Base-by-base conservation (phyloP, 2,888 invertebrate species). In the Macrophya annulata region DNA sequence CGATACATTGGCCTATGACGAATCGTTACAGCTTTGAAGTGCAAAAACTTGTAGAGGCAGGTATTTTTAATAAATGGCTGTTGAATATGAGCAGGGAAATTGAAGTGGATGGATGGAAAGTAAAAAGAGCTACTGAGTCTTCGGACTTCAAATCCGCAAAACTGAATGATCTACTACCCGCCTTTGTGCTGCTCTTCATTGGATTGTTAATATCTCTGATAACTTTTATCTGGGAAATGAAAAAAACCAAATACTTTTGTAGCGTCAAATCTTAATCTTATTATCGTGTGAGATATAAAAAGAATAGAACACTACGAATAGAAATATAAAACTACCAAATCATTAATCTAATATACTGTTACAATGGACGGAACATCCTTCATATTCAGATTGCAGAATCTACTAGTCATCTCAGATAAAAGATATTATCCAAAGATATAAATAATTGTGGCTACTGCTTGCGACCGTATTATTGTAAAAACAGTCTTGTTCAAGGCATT, bases 1-100 rank as follows among this genome's bases (percentile, higher is more conserved):
- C n/a, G 17, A 25, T 55, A 1, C 74, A 84, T 71, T 84, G 84
- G 84, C 84, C 51, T 40, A 43, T 84, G 84, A n/a, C 12, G 0
- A 31, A 84, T 3, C 84, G 84, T 15, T 84, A 71, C 31, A 65
- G 43, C 12, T 72, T 72, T 4, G 71, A 71, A 6, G 43, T 71
- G 0, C 40, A 71, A 15, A 71, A 10, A 2, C 37, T 84, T 8
- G 51, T 84, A 1, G 84, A 84, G 45, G 12, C 71, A n/a, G 84
- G 84, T 5, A 37, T 84, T 0, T 15, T 31, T 8, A n/a, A 6
- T n/a, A 84, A 84, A 84, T 84, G 84, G 84, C 6, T 21, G 17
- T n/a, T n/a, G 43, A 9, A 84, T 6, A 6, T 84, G 8, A 12
- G 31, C 6, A 21, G 84, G 15, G 9, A 10, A 1, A 8, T 31